These are phyloP conservation scores for Abrostola tripartita DNA, from an alignment of 2,888 invertebrate genomes.

Conservation along the genomic window DNA sequence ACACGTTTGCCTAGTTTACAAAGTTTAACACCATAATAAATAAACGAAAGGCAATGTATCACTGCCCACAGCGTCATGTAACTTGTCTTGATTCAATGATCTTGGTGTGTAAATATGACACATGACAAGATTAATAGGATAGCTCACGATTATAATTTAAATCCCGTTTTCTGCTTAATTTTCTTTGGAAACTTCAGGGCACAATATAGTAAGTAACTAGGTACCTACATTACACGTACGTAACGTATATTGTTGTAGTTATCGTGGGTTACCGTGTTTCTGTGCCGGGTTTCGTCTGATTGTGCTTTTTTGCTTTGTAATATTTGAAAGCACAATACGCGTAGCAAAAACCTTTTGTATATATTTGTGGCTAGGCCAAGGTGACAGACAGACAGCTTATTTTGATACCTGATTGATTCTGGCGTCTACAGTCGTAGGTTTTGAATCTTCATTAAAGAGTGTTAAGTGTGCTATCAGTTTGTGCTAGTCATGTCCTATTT, in stretches of 20 bases:
- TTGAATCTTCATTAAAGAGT: conserved; percentile 34
- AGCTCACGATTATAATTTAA: conserved; percentile 29
- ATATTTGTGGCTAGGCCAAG: conserved; percentile 29
- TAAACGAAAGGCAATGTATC: conserved; percentile 49
- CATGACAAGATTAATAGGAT: conserved; percentile 39
- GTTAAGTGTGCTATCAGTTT: conserved; percentile 9
- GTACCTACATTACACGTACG: background rate
- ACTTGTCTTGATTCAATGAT: conserved; percentile 50
- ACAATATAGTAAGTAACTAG: background rate
- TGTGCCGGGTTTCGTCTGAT: conserved; percentile 45
- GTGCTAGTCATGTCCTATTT: conserved; percentile 15
- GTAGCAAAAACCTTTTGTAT: conserved; percentile 40
- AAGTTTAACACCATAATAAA: conserved; percentile 35
- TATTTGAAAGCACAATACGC: conserved; percentile 39
- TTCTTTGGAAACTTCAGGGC: conserved; percentile 15
- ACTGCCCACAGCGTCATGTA: conserved; percentile 39
- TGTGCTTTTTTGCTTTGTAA: conserved; percentile 54
- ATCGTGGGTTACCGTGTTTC: conserved; percentile 51
- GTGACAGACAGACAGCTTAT: conserved; percentile 41
- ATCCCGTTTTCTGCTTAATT: conserved; percentile 31
- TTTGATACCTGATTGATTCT: conserved; percentile 33
- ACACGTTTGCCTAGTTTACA: background rate
- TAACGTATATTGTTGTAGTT: conserved; percentile 13
- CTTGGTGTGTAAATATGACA: conserved; percentile 47
- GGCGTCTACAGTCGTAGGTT: conserved; percentile 24